These are phyloP conservation scores for Stichodactyla mertensii DNA, from an alignment of 64 coral and sea anemone genomes.

Conservation along the genomic window DNA sequence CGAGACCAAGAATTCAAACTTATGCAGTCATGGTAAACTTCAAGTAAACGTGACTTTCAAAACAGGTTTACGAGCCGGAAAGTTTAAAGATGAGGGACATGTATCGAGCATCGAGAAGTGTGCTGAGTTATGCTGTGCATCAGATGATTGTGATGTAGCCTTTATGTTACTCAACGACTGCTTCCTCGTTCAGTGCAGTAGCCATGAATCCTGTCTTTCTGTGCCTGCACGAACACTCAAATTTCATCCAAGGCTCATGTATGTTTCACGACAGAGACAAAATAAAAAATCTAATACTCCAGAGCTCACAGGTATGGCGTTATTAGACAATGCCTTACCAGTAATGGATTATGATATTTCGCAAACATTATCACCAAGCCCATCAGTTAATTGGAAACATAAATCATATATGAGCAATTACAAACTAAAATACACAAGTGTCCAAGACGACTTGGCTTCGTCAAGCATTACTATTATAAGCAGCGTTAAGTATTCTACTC, in stretches of 20 bases:
- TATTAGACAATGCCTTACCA: slow-evolving; percentile 7
- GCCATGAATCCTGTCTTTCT: slow-evolving; percentile 47
- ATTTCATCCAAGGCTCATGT: slow-evolving; percentile 65
- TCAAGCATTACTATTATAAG: neutral
- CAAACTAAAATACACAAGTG: neutral
- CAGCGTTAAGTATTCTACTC: neutral
- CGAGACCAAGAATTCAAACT: neutral
- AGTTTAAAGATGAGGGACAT: slow-evolving; percentile 66
- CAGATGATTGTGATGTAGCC: slow-evolving; percentile 71
- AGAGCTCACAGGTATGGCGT: slow-evolving; percentile 1
- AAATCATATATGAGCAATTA: neutral
- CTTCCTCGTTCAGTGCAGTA: slow-evolving; percentile 69
- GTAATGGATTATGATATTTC: slow-evolving; percentile 7
- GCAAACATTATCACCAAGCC: neutral
- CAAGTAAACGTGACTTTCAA: slow-evolving; percentile 52
- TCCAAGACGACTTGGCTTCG: neutral
- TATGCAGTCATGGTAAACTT: slow-evolving; percentile 14
- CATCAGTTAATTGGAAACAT: neutral
- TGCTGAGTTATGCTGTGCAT: slow-evolving; percentile 52
- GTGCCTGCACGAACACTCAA: slow-evolving; percentile 57
- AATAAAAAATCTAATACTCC: neutral
- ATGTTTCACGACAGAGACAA: slow-evolving; percentile 36
- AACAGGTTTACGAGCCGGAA: slow-evolving; percentile 50
- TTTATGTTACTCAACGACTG: slow-evolving; percentile 76
- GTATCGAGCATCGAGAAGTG: slow-evolving; percentile 33